Base-by-base conservation (phyloP, 1,140 invertebrate species). In the Artemia franciscana region DNA sequence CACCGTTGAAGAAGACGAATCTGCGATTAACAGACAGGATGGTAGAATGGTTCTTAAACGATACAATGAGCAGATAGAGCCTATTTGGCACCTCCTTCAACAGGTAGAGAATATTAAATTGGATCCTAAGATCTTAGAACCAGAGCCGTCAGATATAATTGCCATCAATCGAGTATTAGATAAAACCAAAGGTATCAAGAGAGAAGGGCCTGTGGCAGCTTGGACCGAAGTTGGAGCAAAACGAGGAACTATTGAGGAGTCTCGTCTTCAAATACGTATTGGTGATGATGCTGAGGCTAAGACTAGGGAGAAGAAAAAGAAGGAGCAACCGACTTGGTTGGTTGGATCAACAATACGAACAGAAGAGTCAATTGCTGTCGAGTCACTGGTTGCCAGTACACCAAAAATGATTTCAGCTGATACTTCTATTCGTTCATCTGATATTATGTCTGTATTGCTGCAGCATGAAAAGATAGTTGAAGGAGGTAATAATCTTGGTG, bases 11-110 rank as follows among this genome's bases (percentile, higher is more conserved):
- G 92, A 97, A 75, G 91, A 96, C 77, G 84, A 86, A 67, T 89
- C 88, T 57, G 89, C 88, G 24, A 76, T 91, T 64, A 89, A 91
- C 0, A 88, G 90, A 71, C 88, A 90, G 72, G 91, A 95, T 73
- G 92, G 89, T 4, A 76, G 91, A 63, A 75, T 93, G 56, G 74
- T 93, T 67, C 74, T 96, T 66, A 90, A 90, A 0, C 88, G 86
- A 70, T 96, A 93, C 70, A 96, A 96, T 72, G 88, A 92, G 72
- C 89, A 93, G 70, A 76, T 96, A 64, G 86, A 95, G 74, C 86
- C 88, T 1, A 75, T 96, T 3, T 95, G 88, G 72, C 83, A 87
- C 66, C 73, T 97, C 21, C 74, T 96, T 24, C 78, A 84, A 69
- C 84, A 91, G 73, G 39, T 93, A 27, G 92, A 97, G 76, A 88